These are phyloP conservation scores for Anguilla pacifica DNA, from an alignment of 2,797 vertebrate species.

Conservation along the genomic window DNA sequence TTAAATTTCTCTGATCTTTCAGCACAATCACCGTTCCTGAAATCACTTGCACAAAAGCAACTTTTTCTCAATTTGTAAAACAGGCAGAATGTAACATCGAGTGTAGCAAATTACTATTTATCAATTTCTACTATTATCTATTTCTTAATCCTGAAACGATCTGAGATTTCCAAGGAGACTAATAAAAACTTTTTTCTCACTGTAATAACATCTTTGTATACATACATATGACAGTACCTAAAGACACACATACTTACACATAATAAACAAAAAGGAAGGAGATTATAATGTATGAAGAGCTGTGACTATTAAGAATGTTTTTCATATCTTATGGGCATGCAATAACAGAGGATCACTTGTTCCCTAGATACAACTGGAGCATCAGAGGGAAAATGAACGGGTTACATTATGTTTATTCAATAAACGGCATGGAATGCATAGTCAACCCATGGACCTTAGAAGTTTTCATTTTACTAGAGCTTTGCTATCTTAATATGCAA, in stretches of 20 bases:
- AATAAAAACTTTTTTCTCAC: not conserved
- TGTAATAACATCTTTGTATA: not conserved
- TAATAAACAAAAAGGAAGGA: not conserved
- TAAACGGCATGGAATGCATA: not conserved
- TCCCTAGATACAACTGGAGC: not conserved
- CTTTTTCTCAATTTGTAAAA: constrained; percentile 21
- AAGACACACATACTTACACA: not conserved
- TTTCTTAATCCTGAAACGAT: constrained; percentile 26
- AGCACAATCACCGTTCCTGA: constrained; percentile 24
- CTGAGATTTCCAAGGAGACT: not conserved
- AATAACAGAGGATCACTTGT: not conserved
- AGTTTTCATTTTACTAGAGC: not conserved
- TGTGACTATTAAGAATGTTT: constrained; percentile 2
- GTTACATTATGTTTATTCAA: constrained; percentile 4
- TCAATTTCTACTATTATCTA: not conserved
- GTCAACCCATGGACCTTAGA: not conserved
- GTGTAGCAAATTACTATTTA: not conserved
- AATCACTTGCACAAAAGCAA: constrained; percentile 30
- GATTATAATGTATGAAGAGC: constrained; percentile 7
- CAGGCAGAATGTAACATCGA: constrained; percentile 41
- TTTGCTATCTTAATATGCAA: not conserved
- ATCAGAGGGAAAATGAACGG: not conserved
- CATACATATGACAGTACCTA: not conserved
- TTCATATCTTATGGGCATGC: not conserved
- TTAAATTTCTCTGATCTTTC: constrained; percentile 41